A percentile compares a stretch with the other conserved stretches of the same genome.
Conservation (phyloP, 2,888 invertebrate species). For the Lochmaea capreae region DNA sequence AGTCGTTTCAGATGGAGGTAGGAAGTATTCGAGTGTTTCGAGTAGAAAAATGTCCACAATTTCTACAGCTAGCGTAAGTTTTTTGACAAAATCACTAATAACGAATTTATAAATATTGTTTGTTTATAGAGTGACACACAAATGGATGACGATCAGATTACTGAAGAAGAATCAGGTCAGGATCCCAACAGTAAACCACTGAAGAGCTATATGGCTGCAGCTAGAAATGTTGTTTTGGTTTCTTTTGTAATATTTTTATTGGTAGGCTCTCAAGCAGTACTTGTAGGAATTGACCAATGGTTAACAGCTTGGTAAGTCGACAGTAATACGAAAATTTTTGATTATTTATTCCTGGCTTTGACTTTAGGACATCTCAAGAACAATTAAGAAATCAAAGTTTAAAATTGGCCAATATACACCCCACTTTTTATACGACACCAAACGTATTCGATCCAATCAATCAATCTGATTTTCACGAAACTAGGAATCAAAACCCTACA, state of each 20-base stretch:
- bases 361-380: slow-evolving; percentile 25
- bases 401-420: neutral
- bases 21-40: slow-evolving; percentile 1
- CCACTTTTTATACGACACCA: neutral
- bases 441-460: neutral
- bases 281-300: slow-evolving; percentile 59
- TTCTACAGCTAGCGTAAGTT: slow-evolving; percentile 17
- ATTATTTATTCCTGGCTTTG: neutral
- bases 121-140: neutral
- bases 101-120: neutral
- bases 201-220: slow-evolving; percentile 55
- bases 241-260: slow-evolving; percentile 45
- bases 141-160: neutral
- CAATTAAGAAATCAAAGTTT: slow-evolving; percentile 2
- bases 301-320: slow-evolving; percentile 57
- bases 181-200: slow-evolving; percentile 48
- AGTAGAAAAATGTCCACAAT: neutral
- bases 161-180: slow-evolving; percentile 41
- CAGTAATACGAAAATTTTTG: no score
- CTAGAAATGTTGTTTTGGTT: slow-evolving; percentile 46
- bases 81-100: neutral
- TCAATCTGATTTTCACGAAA: neutral
- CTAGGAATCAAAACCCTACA: neutral
- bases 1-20: neutral
- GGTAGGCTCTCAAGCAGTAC: slow-evolving; percentile 54